A percentile compares a stretch with the other conserved stretches of the same genome.
Conservation (phyloP, 2,113 vertebrate genomes). For the Catagonus wagneri region DNA sequence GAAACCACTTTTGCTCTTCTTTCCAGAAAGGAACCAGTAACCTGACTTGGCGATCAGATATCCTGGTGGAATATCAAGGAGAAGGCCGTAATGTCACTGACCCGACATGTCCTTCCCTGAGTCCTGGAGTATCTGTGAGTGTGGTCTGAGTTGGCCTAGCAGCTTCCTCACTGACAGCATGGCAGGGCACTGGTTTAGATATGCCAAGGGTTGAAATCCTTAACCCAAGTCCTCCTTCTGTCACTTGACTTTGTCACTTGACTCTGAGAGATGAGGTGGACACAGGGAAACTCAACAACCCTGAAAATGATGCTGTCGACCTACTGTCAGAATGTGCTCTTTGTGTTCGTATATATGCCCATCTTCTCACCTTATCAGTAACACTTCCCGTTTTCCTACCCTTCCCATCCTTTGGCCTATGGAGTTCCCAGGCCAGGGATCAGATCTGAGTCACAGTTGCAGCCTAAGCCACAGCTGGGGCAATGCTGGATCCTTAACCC, state of each 20-base stretch:
- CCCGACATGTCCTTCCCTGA: conserved; percentile 94
- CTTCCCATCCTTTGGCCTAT: neutral
- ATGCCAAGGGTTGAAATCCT: neutral
- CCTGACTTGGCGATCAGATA: conserved; percentile 94
- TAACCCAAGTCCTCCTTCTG: neutral
- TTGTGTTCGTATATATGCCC: neutral
- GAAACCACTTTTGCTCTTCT: conserved; percentile 36
- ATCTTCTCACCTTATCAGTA: neutral
- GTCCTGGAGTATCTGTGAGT: conserved; percentile 96
- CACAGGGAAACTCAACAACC: neutral
- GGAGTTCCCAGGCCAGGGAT: too few species aligned
- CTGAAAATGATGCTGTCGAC: neutral
- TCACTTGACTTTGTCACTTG: neutral
- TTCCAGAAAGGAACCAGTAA: conserved; percentile 91
- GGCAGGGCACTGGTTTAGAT: neutral
- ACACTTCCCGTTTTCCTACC: neutral
- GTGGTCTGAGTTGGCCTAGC: neutral
- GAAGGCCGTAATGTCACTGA: conserved; percentile 93
- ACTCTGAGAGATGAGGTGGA: neutral
- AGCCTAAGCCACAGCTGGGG: too few species aligned
- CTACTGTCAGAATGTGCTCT: neutral
- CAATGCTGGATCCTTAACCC: too few species aligned
- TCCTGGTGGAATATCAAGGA: conserved; percentile 97
- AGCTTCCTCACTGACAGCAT: neutral
- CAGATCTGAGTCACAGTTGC: too few species aligned